Percentiles rank a stretch among this genome's conserved stretches.
phyloP scores from a whole-genome alignment of 1,140 invertebrate species.

The Drosophila ohnishii region DNA sequence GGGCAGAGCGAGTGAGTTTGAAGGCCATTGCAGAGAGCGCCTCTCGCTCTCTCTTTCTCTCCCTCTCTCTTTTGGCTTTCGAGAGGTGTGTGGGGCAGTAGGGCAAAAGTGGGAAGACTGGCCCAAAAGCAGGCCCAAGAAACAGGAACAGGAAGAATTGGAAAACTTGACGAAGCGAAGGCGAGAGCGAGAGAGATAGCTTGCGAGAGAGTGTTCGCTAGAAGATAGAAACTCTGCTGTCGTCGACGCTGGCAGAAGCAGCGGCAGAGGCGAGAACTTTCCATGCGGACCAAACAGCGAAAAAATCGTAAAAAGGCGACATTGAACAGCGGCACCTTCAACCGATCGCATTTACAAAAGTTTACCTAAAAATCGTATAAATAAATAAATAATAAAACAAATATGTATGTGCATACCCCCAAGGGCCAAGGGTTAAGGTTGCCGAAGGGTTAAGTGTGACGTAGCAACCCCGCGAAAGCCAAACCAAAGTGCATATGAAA shows the following conservation, averaged over 20 bases:
- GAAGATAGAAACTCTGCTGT: conserved; percentile 57
- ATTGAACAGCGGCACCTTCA: conserved; percentile 79
- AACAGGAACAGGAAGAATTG: conserved; percentile 77
- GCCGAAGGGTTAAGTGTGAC: background rate
- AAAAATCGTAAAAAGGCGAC: conserved; percentile 41
- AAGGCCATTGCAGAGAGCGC: conserved; percentile 58
- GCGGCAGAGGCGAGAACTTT: conserved; percentile 65
- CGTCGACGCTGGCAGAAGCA: conserved; percentile 20
- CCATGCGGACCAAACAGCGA: conserved; percentile 67
- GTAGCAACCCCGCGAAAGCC: background rate
- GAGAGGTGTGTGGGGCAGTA: conserved; percentile 75
- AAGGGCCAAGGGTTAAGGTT: background rate
- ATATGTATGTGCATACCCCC: background rate
- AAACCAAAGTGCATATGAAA: conserved; percentile 31
- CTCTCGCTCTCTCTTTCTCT: background rate
- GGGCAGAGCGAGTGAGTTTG: conserved; percentile 28
- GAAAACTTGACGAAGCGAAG: conserved; percentile 71
- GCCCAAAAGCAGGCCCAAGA: conserved; percentile 41
- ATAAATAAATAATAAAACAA: conserved; percentile 12
- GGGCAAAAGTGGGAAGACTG: conserved; percentile 55
- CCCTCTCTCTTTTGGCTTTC: conserved; percentile 7
- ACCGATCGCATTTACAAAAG: conserved; percentile 63
- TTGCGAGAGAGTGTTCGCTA: conserved; percentile 15
- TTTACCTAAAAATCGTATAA: conserved; percentile 7
- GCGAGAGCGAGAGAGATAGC: conserved; percentile 20